Evolutionary conservation across 2,888 invertebrate genomes (phyloP).

Genomic region (Leistus spinibarbis): DNA sequence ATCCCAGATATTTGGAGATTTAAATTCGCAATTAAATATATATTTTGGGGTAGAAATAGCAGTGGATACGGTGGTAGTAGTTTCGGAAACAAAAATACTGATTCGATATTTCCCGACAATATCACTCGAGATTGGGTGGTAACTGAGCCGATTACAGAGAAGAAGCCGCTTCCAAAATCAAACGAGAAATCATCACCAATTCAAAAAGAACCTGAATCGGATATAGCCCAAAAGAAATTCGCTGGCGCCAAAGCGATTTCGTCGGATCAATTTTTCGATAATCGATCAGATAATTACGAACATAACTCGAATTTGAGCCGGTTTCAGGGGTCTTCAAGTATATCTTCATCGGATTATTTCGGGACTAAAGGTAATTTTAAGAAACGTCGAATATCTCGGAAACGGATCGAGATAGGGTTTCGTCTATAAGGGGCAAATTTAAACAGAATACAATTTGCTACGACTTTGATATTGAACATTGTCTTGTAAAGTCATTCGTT

Average conservation of each 20-base stretch:
- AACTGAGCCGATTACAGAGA: slow-evolving; percentile 21
- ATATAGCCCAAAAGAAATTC: slow-evolving; percentile 93
- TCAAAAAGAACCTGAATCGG: slow-evolving; percentile 56
- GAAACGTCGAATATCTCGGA: too few relatives aligned
- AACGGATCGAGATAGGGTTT: too few relatives aligned
- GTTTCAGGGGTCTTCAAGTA: slow-evolving; percentile 93
- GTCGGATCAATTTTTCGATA: slow-evolving; percentile 95
- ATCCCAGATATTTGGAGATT: not conserved
- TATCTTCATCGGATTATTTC: slow-evolving; percentile 97
- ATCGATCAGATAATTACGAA: slow-evolving; percentile 65
- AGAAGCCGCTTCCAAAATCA: slow-evolving; percentile 22
- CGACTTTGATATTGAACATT: too few relatives aligned
- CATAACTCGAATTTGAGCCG: slow-evolving; percentile 66
- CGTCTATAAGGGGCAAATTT: too few relatives aligned
- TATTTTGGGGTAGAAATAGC: slow-evolving; percentile 20
- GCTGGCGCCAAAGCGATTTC: slow-evolving; percentile 97
- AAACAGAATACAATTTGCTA: too few relatives aligned
- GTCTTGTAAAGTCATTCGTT: not conserved
- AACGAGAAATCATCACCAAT: slow-evolving; percentile 26
- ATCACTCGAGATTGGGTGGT: slow-evolving; percentile 21
- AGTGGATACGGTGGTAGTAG: slow-evolving; percentile 30
- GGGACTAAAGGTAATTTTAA: slow-evolving; percentile 50
- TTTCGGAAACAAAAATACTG: slow-evolving; percentile 21
- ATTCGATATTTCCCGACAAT: slow-evolving; percentile 28
- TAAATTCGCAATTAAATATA: not conserved